phyloP scores from a whole-genome alignment of 1,140 invertebrate genomes.

The Tetragonula clypearis region DNA sequence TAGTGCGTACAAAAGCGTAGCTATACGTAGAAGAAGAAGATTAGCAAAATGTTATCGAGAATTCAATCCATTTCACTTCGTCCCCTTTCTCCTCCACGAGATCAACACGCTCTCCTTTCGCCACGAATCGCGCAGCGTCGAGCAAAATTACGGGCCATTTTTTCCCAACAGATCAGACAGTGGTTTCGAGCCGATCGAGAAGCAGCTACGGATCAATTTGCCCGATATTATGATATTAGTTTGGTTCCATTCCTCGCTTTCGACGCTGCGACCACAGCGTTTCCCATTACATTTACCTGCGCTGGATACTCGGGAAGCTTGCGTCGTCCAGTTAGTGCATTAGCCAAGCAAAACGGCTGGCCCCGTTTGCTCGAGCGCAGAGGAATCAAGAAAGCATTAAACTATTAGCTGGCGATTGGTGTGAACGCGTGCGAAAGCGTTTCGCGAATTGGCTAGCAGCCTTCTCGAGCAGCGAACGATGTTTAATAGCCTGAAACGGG shows the following conservation, averaged over 20 bases:
- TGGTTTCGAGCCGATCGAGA: neutral
- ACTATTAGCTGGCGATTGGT: conserved; percentile 64
- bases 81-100: neutral
- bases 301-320: conserved; percentile 30
- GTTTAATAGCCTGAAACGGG: conserved; percentile 22
- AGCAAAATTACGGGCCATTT: neutral
- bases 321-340: conserved; percentile 40
- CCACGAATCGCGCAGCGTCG: too few relatives aligned
- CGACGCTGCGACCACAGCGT: conserved; percentile 7
- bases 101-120: neutral
- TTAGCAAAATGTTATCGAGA: neutral
- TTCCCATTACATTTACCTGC: conserved; percentile 64
- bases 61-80: neutral
- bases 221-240: conserved; percentile 40
- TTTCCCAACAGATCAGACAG: neutral
- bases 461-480: conserved; percentile 28
- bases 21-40: neutral
- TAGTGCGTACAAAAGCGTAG: too few relatives aligned
- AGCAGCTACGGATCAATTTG: conserved; percentile 6
- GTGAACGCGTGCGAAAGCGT: conserved; percentile 45
- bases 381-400: conserved; percentile 67
- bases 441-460: conserved; percentile 49
- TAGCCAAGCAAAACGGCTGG: conserved; percentile 35
- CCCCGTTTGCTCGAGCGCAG: conserved; percentile 32
- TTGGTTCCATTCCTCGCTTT: neutral